phyloP scores from a whole-genome alignment of 2,113 vertebrate genomes.

The Cephalopterus ornatus region DNA sequence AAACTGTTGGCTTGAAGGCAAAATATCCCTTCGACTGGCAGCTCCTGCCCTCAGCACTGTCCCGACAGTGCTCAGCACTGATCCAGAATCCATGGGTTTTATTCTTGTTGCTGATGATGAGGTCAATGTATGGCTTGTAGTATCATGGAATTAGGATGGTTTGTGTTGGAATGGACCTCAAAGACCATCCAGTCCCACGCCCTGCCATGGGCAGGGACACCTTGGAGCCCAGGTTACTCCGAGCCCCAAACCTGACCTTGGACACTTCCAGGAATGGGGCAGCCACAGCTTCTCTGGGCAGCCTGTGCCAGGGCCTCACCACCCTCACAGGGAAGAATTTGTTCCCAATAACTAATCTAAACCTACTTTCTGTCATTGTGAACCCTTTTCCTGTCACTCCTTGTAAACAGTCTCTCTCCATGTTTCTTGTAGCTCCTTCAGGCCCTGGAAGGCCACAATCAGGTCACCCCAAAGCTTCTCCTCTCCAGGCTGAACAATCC shows the following conservation, averaged over 20 bases:
- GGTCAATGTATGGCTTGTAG: neutral
- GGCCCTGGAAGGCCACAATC: neutral
- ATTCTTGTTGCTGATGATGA: neutral
- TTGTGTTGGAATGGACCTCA: neutral
- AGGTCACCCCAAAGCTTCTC: neutral
- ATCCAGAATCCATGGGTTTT: neutral
- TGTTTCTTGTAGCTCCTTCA: neutral
- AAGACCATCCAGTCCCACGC: fast-evolving
- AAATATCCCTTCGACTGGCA: constrained; percentile 5
- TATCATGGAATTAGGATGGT: neutral
- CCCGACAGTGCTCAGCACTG: neutral
- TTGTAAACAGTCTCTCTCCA: neutral
- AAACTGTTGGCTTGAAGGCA: constrained; percentile 19
- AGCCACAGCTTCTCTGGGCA: neutral
- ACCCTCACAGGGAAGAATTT: neutral
- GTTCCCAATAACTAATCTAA: neutral
- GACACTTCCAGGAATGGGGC: neutral
- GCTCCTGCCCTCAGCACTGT: neutral
- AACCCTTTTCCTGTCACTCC: neutral
- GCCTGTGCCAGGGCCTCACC: neutral
- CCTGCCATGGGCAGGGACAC: neutral
- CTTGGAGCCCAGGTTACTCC: neutral
- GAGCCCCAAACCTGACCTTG: neutral
- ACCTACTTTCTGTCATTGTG: neutral
- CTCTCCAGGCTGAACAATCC: neutral